Evolutionary conservation across 1,140 invertebrate genomes (phyloP).

Genomic region (Melitaea cinxia): DNA sequence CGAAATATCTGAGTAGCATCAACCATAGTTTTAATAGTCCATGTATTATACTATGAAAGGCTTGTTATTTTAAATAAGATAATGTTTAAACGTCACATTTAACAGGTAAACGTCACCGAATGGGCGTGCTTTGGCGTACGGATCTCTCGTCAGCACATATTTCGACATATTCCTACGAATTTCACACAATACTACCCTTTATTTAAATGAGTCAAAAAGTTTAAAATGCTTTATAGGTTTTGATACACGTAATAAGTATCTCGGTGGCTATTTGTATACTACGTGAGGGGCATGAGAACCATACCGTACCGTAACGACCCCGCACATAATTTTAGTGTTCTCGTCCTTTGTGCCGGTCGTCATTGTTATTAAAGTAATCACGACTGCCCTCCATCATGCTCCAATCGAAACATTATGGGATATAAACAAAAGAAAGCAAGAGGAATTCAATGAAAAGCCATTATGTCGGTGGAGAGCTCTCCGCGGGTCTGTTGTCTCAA

Average conservation of each 20-base stretch:
- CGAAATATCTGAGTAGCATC: conserved; percentile 30
- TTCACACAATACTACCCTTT: conserved; percentile 41
- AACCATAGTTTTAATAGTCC: conserved; percentile 25
- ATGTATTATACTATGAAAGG: conserved; percentile 62
- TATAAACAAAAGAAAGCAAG: conserved; percentile 80
- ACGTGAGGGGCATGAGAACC: conserved; percentile 76
- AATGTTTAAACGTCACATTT: conserved; percentile 64
- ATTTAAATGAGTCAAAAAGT: conserved; percentile 36
- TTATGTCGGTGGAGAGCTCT: conserved; percentile 76
- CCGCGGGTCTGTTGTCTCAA: conserved; percentile 72
- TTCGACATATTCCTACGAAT: conserved; percentile 9
- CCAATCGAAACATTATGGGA: conserved; percentile 79
- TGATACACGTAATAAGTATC: conserved; percentile 34
- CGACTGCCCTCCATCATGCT: conserved; percentile 70
- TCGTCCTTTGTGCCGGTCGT: conserved; percentile 71
- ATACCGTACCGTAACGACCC: conserved; percentile 51
- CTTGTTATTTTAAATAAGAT: conserved; percentile 71
- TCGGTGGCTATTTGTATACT: conserved; percentile 40
- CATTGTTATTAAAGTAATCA: conserved; percentile 81
- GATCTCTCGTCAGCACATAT: conserved; percentile 8
- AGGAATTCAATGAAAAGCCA: conserved; percentile 79
- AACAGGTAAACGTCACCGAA: conserved; percentile 58
- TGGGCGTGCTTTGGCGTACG: conserved; percentile 36
- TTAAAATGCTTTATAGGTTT: conserved; percentile 41
- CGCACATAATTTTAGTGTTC: conserved; percentile 71